Conservation (phyloP, 1,140 invertebrate genomes). For the Anagrus nilaparvatae region DNA sequence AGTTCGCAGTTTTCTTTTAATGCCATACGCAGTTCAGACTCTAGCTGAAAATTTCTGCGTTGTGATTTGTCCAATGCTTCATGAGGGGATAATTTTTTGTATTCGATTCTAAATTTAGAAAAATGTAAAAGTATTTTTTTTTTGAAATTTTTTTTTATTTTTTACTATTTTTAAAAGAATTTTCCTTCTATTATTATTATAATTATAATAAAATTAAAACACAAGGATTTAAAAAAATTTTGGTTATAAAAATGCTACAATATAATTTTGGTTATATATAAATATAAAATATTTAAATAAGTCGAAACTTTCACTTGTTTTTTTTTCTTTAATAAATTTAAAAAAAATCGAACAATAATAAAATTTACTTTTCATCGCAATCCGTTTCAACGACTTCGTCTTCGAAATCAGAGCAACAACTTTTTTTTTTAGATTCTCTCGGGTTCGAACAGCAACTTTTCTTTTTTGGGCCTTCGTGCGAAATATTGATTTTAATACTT, state of each 20-base stretch:
- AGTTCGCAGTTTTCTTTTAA: constrained; percentile 32
- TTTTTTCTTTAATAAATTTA: constrained; percentile 2
- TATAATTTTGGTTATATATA: background rate
- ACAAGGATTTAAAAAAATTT: background rate
- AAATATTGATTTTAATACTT: no score
- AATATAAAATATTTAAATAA: constrained; percentile 3
- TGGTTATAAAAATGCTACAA: background rate
- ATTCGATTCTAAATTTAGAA: constrained; percentile 43
- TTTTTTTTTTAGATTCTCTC: constrained; percentile 52
- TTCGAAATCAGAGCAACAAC: constrained; percentile 49
- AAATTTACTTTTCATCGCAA: constrained; percentile 41
- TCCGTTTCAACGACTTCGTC: no score
- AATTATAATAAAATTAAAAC: background rate
- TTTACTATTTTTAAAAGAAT: background rate
- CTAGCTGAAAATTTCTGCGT: constrained; percentile 38
- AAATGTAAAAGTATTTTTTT: background rate
- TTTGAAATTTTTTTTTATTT: background rate
- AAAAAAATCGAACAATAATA: background rate
- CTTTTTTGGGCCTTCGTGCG: constrained; percentile 30
- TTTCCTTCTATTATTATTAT: background rate
- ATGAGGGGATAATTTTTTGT: constrained; percentile 40
- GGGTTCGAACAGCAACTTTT: constrained; percentile 50
- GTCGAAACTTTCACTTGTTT: constrained; percentile 2
- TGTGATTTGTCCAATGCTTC: constrained; percentile 38
- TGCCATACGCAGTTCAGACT: constrained; percentile 37